phyloP scores from a whole-genome alignment of 2,888 invertebrate species.

The Trissonchulus sp. region DNA sequence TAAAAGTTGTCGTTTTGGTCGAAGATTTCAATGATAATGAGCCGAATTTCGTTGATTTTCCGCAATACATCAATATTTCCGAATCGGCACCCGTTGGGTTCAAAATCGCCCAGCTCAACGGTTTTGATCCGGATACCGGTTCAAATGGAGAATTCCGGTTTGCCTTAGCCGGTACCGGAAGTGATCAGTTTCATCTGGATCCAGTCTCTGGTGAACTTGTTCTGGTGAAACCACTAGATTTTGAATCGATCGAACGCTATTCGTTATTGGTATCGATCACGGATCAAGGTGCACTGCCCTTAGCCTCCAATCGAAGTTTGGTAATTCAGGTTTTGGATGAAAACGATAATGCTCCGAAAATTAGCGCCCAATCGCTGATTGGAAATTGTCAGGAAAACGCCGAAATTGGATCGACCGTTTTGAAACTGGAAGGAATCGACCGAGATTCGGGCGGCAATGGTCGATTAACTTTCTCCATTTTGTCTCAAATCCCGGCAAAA shows the following conservation, averaged over 20 bases:
- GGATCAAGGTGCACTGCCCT: slow-evolving; percentile 88
- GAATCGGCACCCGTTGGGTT: slow-evolving; percentile 65
- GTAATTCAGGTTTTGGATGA: slow-evolving; percentile 86
- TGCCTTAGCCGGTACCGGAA: slow-evolving; percentile 61
- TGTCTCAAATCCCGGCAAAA: slow-evolving; percentile 72
- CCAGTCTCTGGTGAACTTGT: slow-evolving; percentile 64
- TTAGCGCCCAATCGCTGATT: slow-evolving; percentile 53
- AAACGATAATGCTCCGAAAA: slow-evolving; percentile 84
- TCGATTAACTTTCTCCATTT: slow-evolving; percentile 77
- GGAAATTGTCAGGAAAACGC: slow-evolving; percentile 63
- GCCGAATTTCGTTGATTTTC: slow-evolving; percentile 59
- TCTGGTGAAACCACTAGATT: slow-evolving; percentile 60
- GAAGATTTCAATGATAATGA: slow-evolving; percentile 88
- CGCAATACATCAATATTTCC: slow-evolving; percentile 26
- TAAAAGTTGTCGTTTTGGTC: slow-evolving; percentile 56
- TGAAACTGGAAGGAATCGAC: slow-evolving; percentile 85
- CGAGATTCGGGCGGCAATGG: slow-evolving; percentile 87
- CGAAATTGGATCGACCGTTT: slow-evolving; percentile 62
- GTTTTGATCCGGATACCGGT: slow-evolving; percentile 77
- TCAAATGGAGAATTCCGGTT: slow-evolving; percentile 73
- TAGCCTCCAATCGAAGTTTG: slow-evolving; percentile 79
- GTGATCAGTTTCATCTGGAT: slow-evolving; percentile 74
- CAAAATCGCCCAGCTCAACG: slow-evolving; percentile 74
- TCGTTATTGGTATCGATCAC: slow-evolving; percentile 81
- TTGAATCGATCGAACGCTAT: slow-evolving; percentile 76